phyloP scores from a whole-genome alignment of 2,888 invertebrate species.

The Agrochola lota region DNA sequence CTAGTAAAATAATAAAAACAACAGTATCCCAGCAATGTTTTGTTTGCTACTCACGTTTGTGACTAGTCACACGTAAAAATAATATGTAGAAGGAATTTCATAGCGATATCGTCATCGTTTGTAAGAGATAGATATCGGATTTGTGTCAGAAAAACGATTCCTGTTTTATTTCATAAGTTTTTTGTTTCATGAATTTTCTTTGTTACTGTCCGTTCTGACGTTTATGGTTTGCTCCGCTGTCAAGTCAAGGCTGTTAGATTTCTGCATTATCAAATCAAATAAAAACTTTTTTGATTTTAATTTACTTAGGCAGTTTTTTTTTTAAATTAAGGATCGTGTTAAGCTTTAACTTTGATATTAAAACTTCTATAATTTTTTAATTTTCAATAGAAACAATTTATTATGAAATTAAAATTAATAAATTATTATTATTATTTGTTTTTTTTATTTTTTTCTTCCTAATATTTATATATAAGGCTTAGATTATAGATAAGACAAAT shows the following conservation, averaged over 20 bases:
- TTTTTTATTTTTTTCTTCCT: no score
- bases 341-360: neutral
- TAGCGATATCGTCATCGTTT: slow-evolving; percentile 43
- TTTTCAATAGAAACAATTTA: neutral
- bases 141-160: slow-evolving; percentile 54
- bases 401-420: no score
- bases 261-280: neutral
- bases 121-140: slow-evolving; percentile 54
- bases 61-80: slow-evolving; percentile 56
- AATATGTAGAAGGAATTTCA: slow-evolving; percentile 55
- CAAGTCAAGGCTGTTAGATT: slow-evolving; percentile 8
- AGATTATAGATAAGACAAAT: neutral
- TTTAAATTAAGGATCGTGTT: neutral
- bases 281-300: no score
- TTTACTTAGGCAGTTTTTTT: neutral
- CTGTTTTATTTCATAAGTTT: slow-evolving; percentile 37
- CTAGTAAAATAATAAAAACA: slow-evolving; percentile 36
- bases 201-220: slow-evolving; percentile 9
- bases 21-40: slow-evolving; percentile 24
- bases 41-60: slow-evolving; percentile 45
- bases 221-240: neutral
- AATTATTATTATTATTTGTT: no score
- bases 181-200: slow-evolving; percentile 33
- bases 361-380: no score
- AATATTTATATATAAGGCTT: no score